A percentile compares a stretch with the other conserved stretches of the same genome.
Evolutionary conservation across 2,888 invertebrate genomes (phyloP).

Genomic region (Matsumyia berberina): DNA sequence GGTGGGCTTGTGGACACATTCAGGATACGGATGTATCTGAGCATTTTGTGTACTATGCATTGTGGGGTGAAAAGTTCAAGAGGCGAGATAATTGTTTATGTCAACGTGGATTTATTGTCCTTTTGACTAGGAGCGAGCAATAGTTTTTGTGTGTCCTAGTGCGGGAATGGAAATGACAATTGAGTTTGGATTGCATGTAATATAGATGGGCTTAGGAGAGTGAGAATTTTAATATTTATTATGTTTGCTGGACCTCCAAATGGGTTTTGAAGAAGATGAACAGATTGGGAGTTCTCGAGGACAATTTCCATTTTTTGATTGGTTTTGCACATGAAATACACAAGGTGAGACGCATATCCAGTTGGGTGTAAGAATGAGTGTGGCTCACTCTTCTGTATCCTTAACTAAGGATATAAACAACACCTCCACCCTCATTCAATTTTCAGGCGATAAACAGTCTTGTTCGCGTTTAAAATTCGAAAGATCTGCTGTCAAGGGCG

Average conservation of each 20-base stretch:
- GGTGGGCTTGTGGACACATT: constrained; percentile 27
- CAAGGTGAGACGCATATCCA: too few relatives aligned
- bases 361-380: too few relatives aligned
- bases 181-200: constrained; percentile 21
- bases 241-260: neutral
- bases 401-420: neutral
- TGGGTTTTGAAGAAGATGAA: neutral
- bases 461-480: neutral
- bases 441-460: constrained; percentile 18
- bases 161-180: neutral
- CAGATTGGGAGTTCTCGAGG: too few relatives aligned
- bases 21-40: constrained; percentile 2
- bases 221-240: constrained; percentile 48
- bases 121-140: constrained; percentile 27
- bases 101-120: constrained; percentile 65
- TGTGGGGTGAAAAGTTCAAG: constrained; percentile 60
- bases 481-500: neutral
- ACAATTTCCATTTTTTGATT: too few relatives aligned
- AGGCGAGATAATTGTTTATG: constrained; percentile 63
- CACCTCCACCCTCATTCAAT: constrained; percentile 15
- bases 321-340: too few relatives aligned
- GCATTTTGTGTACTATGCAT: constrained; percentile 31
- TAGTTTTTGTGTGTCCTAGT: neutral
- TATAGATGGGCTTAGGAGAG: constrained; percentile 22
- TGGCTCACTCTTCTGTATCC: neutral